Conservation (phyloP, 2,113 vertebrate genomes). For the Lophura nycthemera region DNA sequence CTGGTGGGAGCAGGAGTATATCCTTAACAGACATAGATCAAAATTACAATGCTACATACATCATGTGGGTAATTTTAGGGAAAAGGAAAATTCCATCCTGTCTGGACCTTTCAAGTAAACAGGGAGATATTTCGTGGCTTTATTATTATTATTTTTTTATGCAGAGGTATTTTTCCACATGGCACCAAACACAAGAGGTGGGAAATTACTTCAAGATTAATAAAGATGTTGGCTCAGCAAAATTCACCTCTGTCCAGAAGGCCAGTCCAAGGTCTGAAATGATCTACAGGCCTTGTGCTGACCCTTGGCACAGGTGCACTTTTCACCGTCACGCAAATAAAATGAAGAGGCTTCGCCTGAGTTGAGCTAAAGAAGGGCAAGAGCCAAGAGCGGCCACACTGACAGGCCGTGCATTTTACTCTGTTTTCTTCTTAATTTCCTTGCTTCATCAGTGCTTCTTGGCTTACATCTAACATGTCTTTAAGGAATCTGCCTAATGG, state of each 20-base stretch:
- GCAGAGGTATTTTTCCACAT: conserved; percentile 10
- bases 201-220: not conserved
- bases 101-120: not conserved
- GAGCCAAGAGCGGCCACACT: not conserved
- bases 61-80: not conserved
- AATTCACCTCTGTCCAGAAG: conserved; percentile 1
- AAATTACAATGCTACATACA: not conserved
- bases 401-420: not conserved
- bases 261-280: not conserved
- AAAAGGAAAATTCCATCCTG: not conserved
- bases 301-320: not conserved
- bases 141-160: not conserved
- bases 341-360: not conserved
- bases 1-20: not conserved
- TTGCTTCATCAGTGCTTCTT: conserved; percentile 7
- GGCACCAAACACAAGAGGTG: not conserved
- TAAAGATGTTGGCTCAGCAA: conserved; percentile 21
- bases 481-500: not conserved
- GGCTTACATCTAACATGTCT: not conserved
- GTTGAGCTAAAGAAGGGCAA: not conserved
- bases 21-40: not conserved
- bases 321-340: not conserved
- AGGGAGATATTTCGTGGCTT: not conserved
- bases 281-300: not conserved
- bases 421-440: not conserved